A percentile compares a stretch with the other conserved stretches of the same genome.
phyloP scores from a whole-genome alignment of 2,888 invertebrate genomes.

The Ophonus ardosiacus region DNA sequence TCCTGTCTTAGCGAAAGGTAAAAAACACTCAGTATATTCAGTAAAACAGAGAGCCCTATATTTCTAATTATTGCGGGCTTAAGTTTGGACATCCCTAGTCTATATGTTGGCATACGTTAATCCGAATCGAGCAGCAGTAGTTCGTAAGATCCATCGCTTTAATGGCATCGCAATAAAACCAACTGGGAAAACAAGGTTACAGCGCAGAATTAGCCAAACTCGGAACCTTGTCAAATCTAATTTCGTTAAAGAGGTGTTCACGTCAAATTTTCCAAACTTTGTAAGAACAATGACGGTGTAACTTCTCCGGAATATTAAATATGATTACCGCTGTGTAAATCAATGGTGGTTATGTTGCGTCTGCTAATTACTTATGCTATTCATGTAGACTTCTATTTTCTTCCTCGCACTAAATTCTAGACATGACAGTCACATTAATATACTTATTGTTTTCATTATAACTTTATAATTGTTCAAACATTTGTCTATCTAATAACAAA shows the following conservation, averaged over 20 bases:
- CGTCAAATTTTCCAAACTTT: slow-evolving; percentile 45
- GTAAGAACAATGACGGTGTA: slow-evolving; percentile 29
- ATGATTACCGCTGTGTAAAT: slow-evolving; percentile 13
- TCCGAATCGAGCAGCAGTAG: not conserved
- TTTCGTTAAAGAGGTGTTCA: slow-evolving; percentile 59
- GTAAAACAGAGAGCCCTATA: too few relatives aligned
- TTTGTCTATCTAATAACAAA: not conserved
- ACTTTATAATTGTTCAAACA: not conserved
- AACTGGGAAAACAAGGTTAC: slow-evolving; percentile 45
- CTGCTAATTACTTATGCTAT: slow-evolving; percentile 9
- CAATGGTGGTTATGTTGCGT: not conserved
- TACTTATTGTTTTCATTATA: not conserved
- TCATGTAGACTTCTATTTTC: not conserved
- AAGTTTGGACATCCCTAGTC: not conserved
- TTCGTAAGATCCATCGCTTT: slow-evolving; percentile 38
- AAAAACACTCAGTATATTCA: too few relatives aligned
- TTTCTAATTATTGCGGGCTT: too few relatives aligned
- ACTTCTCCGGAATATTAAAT: slow-evolving; percentile 32
- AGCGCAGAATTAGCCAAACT: slow-evolving; percentile 10
- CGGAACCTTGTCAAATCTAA: slow-evolving; percentile 47
- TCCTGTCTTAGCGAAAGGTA: too few relatives aligned
- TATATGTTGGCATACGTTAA: not conserved
- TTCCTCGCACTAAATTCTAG: not conserved
- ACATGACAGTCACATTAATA: not conserved
- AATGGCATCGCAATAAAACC: slow-evolving; percentile 47